Evolutionary conservation across 2,888 invertebrate genomes (phyloP).

Genomic region (Lycaena phlaeas): DNA sequence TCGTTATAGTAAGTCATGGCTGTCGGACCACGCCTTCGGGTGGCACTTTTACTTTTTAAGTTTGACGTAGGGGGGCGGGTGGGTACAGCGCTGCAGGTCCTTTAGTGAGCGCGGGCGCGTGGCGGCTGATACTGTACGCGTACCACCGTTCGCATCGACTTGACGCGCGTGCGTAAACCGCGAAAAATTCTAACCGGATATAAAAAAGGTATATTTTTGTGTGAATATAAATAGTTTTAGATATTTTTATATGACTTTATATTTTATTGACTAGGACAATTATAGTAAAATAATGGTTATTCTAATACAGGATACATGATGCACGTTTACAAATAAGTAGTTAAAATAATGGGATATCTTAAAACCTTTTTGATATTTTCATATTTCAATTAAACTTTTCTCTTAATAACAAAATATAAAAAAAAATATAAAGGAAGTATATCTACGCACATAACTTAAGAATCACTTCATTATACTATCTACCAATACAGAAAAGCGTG

Average conservation of each 20-base stretch:
- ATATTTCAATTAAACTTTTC: not conserved
- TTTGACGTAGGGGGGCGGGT: conserved; percentile 24
- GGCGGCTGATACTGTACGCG: no score
- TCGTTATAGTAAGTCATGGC: conserved; percentile 38
- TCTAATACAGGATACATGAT: no score
- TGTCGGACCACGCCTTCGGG: conserved; percentile 50
- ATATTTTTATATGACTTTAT: not conserved
- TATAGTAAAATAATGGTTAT: not conserved
- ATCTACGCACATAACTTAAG: no score
- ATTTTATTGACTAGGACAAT: no score
- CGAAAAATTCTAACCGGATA: conserved; percentile 7
- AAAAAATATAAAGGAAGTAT: no score
- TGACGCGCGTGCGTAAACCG: conserved; percentile 29
- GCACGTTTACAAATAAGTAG: no score
- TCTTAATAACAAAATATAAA: no score
- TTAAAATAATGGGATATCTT: no score
- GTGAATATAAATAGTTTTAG: not conserved
- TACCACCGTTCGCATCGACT: no score
- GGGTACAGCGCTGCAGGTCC: conserved; percentile 20
- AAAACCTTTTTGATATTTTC: not conserved
- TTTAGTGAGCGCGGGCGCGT: conserved; percentile 34
- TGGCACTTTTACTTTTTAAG: conserved; percentile 64
- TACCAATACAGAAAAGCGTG: no score
- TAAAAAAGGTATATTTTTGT: not conserved
- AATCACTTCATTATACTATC: no score